Conservation (phyloP, 2,797 vertebrate species). For the Halcyon smyrnensis region DNA sequence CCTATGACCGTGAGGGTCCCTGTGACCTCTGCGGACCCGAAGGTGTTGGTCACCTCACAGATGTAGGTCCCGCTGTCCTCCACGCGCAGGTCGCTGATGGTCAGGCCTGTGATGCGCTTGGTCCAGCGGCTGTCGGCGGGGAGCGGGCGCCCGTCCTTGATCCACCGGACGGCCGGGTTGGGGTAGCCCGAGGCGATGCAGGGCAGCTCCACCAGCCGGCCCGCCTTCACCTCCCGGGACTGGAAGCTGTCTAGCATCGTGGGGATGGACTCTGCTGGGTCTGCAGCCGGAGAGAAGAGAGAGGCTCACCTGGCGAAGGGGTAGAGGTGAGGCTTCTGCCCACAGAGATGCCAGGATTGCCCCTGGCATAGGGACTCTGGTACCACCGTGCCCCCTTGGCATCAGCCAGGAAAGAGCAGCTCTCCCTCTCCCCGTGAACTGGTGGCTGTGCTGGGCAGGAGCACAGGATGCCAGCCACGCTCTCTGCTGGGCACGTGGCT, state of each 20-base stretch:
- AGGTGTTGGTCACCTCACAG: constrained; percentile 98
- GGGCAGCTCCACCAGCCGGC: constrained; percentile 90
- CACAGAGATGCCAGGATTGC: not conserved
- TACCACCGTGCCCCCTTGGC: rapidly evolving
- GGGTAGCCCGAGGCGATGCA: constrained; percentile 96
- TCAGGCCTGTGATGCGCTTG: constrained; percentile 91
- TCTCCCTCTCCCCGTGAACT: rapidly evolving
- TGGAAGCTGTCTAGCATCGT: constrained; percentile 95
- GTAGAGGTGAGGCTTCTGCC: not conserved
- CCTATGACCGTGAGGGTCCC: constrained; percentile 94
- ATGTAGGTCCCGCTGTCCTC: constrained; percentile 97
- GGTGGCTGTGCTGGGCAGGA: not conserved
- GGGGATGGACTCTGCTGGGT: constrained; percentile 94
- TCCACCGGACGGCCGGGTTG: constrained; percentile 93
- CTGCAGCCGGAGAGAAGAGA: constrained; percentile 57
- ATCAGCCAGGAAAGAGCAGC: rapidly evolving
- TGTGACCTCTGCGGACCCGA: constrained; percentile 94
- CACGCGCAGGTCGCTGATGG: constrained; percentile 89
- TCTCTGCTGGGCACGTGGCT: rapidly evolving
- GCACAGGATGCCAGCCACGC: rapidly evolving
- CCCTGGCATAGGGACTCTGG: not conserved
- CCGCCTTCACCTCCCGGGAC: constrained; percentile 89
- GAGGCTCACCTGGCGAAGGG: rapidly evolving
- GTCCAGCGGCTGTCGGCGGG: constrained; percentile 92
- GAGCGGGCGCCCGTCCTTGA: constrained; percentile 93